phyloP scores from a whole-genome alignment of 2,113 vertebrate genomes.

The Oreochromis aureus region DNA sequence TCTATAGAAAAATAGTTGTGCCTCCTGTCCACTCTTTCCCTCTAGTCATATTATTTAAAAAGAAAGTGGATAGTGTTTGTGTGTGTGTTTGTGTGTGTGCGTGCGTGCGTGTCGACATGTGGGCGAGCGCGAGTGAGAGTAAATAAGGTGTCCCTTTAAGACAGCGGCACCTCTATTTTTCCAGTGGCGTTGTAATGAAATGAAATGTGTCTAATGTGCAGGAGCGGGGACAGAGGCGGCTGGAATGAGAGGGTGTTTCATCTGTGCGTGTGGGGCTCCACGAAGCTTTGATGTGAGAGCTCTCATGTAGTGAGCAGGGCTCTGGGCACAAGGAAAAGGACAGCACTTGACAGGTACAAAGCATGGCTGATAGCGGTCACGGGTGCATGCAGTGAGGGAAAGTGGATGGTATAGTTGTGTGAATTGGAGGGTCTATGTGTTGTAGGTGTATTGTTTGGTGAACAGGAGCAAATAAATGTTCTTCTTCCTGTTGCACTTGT shows the following conservation, averaged over 20 bases:
- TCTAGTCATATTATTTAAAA: conserved; percentile 2
- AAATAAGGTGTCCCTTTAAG: conserved; percentile 69
- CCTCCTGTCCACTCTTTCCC: conserved; percentile 8
- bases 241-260: conserved; percentile 68
- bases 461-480: conserved; percentile 11
- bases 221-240: conserved; percentile 55
- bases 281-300: conserved; percentile 75
- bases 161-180: conserved; percentile 58
- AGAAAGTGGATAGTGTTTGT: not conserved
- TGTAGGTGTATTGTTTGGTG: not conserved
- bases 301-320: conserved; percentile 63
- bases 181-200: conserved; percentile 64
- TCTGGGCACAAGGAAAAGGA: conserved; percentile 69
- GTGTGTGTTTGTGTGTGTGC: not conserved
- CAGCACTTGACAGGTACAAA: conserved; percentile 78
- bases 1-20: not conserved
- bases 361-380: conserved; percentile 68
- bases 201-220: conserved; percentile 72
- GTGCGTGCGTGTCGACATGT: not conserved
- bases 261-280: conserved; percentile 69
- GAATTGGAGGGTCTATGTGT: conserved; percentile 37
- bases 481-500: not conserved
- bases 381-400: conserved; percentile 51
- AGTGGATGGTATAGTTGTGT: conserved; percentile 39
- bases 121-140: conserved; percentile 22